Evolutionary conservation across 2,113 vertebrate species (phyloP).

Genomic region (Recurvirostra avosetta): DNA sequence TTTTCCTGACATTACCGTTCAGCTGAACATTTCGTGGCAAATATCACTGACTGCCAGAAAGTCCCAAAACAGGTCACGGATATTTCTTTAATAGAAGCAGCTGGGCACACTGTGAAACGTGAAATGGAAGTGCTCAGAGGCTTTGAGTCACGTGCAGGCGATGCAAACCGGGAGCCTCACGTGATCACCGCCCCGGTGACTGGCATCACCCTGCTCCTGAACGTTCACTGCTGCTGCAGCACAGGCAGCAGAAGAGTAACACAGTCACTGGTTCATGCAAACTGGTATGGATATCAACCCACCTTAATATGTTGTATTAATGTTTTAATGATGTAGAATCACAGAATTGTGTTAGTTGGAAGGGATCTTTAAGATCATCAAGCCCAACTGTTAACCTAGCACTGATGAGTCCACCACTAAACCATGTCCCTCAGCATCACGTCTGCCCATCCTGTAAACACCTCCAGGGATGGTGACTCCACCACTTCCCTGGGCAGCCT

Average conservation of each 20-base stretch:
- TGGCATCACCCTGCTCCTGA: rapidly evolving
- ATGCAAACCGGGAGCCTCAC: background rate
- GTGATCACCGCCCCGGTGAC: background rate
- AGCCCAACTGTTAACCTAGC: background rate
- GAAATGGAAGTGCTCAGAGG: background rate
- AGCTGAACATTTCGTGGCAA: background rate
- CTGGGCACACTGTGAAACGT: background rate
- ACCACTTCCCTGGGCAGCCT: background rate
- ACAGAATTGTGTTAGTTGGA: background rate
- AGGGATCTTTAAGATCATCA: background rate
- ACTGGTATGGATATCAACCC: background rate
- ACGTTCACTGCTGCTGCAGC: background rate
- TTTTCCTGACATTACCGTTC: background rate
- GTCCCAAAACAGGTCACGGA: background rate
- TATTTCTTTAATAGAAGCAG: background rate
- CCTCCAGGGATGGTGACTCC: background rate
- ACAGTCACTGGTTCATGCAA: background rate
- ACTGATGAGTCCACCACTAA: background rate
- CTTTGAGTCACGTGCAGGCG: background rate
- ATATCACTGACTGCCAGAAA: background rate
- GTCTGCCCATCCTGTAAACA: background rate
- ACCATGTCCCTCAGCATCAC: background rate
- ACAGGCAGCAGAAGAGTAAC: background rate
- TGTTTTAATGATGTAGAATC: background rate
- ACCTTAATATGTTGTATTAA: background rate